Evolutionary conservation across 2,113 vertebrate species (phyloP).

Genomic region (Caretta caretta): DNA sequence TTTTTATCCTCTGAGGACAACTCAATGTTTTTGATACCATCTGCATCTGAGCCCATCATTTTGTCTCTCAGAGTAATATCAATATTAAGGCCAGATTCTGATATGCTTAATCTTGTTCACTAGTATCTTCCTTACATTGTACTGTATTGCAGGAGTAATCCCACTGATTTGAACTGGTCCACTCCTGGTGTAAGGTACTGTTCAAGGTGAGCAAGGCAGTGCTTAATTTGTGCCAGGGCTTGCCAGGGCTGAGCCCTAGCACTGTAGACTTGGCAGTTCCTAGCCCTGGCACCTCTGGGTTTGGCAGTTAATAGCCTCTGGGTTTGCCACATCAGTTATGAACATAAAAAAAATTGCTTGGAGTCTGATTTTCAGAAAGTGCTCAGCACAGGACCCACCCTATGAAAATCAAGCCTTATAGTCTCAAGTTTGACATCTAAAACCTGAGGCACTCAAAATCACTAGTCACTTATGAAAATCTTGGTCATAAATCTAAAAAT

Average conservation of each 20-base stretch:
- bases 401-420: background rate
- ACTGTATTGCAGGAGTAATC: background rate
- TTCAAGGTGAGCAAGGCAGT: background rate
- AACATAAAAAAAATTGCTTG: too few relatives aligned
- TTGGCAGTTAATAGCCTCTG: too few relatives aligned
- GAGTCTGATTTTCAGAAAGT: background rate
- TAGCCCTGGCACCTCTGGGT: too few relatives aligned
- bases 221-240: too few relatives aligned
- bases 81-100: background rate
- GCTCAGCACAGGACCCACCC: background rate
- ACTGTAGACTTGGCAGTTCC: too few relatives aligned
- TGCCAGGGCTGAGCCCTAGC: too few relatives aligned
- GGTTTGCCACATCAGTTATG: too few relatives aligned
- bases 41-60: background rate
- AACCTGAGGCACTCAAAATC: background rate
- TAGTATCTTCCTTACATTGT: background rate
- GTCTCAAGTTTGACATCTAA: background rate
- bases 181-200: background rate
- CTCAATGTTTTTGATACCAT: background rate
- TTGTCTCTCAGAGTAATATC: background rate
- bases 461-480: background rate
- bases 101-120: background rate
- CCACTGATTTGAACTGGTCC: background rate
- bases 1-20: background rate
- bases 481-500: background rate